Conservation (phyloP, 2,113 vertebrate genomes). For the Myanophis thanlyinensis region DNA sequence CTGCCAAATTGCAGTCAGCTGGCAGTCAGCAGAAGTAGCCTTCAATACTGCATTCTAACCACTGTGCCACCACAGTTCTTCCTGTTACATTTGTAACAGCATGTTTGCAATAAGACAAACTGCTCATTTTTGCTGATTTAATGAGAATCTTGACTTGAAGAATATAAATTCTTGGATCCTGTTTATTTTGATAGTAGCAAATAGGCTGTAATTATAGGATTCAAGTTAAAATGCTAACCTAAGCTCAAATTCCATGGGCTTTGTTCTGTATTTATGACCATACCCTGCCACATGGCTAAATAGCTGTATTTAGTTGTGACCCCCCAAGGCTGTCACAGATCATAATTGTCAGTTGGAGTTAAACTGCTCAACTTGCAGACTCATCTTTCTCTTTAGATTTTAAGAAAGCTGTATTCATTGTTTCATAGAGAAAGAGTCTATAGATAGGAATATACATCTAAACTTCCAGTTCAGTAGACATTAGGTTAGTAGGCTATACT, state of each 20-base stretch:
- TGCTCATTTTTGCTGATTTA: conserved; percentile 1
- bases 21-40: no score
- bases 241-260: neutral
- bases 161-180: neutral
- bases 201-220: neutral
- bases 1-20: no score
- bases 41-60: no score
- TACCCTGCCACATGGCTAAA: neutral
- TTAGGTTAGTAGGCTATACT: neutral
- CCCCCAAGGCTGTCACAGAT: neutral
- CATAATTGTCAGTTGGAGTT: neutral
- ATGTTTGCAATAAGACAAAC: neutral
- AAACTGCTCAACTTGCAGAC: neutral
- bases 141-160: neutral
- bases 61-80: neutral
- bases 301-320: neutral
- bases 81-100: neutral
- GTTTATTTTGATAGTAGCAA: neutral
- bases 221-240: neutral
- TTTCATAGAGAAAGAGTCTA: neutral
- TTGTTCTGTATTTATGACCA: neutral
- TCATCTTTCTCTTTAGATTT: neutral
- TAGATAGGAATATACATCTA: neutral
- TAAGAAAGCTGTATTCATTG: neutral
- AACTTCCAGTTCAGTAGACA: no score